A percentile compares a stretch with the other conserved stretches of the same genome.
These are phyloP conservation scores for Acanthococcus lagerstroemiae DNA, from an alignment of 2,888 invertebrate genomes.

Conservation along the genomic window DNA sequence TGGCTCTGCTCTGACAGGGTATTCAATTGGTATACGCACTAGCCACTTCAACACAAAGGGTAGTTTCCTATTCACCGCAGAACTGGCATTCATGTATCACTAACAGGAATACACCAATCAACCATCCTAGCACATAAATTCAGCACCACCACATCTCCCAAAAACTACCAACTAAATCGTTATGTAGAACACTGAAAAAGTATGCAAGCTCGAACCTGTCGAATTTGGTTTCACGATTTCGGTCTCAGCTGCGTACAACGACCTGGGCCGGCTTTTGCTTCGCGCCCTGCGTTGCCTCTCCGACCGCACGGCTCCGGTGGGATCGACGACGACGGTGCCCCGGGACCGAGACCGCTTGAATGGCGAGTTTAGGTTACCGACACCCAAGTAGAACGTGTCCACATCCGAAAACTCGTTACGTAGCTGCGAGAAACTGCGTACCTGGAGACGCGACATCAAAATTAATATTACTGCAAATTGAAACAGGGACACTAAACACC, in stretches of 20 bases:
- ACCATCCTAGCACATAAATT: too few relatives aligned
- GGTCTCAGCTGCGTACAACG: constrained; percentile 72
- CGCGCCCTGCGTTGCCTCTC: constrained; percentile 54
- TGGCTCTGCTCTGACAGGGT: too few relatives aligned
- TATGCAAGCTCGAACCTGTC: constrained; percentile 9
- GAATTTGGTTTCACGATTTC: constrained; percentile 38
- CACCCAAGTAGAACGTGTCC: constrained; percentile 74
- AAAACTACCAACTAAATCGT: too few relatives aligned
- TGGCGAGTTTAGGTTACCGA: constrained; percentile 47
- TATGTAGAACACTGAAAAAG: not conserved
- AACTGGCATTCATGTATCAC: too few relatives aligned
- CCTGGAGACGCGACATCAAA: constrained; percentile 50
- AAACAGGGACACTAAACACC: too few relatives aligned
- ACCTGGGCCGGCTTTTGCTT: constrained; percentile 76
- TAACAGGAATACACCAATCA: too few relatives aligned
- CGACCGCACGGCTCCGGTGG: constrained; percentile 37
- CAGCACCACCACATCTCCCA: too few relatives aligned
- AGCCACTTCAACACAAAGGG: too few relatives aligned
- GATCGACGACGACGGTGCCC: constrained; percentile 36
- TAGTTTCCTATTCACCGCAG: too few relatives aligned
- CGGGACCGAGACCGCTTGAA: constrained; percentile 56
- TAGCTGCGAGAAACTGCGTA: constrained; percentile 85
- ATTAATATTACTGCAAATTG: too few relatives aligned
- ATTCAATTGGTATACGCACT: too few relatives aligned
- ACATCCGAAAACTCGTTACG: constrained; percentile 85